phyloP scores from a whole-genome alignment of 2,797 vertebrate genomes.

The Thunnus albacares region DNA sequence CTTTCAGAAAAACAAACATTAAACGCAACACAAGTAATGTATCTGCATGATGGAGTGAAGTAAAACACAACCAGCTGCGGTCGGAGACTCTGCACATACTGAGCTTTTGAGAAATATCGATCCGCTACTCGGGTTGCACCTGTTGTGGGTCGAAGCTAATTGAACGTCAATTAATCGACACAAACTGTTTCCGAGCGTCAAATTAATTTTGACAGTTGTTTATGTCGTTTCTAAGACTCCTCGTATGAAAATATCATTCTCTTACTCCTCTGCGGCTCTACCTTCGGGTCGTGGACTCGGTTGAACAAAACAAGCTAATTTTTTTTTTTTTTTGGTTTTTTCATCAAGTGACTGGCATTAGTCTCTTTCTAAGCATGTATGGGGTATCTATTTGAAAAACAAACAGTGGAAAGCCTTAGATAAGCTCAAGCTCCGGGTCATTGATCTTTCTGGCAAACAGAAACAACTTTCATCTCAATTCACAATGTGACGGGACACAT shows the following conservation, averaged over 20 bases:
- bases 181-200: background rate
- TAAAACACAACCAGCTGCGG: background rate
- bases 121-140: background rate
- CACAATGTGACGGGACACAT: constrained; percentile 5
- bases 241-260: background rate
- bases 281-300: background rate
- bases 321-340: background rate
- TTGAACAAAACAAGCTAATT: background rate
- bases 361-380: background rate
- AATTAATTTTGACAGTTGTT: background rate
- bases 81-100: background rate
- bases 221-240: no score
- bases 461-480: constrained; percentile 14
- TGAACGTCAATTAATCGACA: background rate
- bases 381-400: background rate
- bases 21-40: background rate
- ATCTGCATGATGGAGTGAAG: background rate
- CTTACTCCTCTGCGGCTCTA: background rate
- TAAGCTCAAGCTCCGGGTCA: constrained; percentile 18
- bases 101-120: background rate
- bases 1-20: background rate
- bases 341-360: background rate
- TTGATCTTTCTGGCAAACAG: constrained; percentile 29
- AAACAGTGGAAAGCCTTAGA: constrained; percentile 3
- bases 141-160: background rate